Percentiles rank a stretch among this genome's conserved stretches.
phyloP scores from a whole-genome alignment of 2,888 invertebrate species.

The Trichacis sp. region DNA sequence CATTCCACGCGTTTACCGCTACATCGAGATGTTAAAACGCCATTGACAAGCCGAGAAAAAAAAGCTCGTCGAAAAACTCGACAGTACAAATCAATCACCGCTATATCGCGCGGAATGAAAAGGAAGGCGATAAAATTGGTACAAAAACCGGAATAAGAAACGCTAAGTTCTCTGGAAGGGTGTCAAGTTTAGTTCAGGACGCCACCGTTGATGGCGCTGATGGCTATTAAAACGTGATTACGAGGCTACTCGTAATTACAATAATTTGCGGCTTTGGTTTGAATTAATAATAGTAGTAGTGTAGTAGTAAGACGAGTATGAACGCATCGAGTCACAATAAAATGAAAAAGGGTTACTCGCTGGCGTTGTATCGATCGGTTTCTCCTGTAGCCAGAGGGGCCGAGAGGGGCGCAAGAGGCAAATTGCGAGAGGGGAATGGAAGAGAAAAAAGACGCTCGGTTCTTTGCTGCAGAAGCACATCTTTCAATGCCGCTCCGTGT shows the following conservation, averaged over 20 bases:
- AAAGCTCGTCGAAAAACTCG: neutral
- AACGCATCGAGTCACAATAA: slow-evolving; percentile 29
- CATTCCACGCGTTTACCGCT: neutral
- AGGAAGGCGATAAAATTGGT: neutral
- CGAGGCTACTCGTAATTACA: slow-evolving; percentile 35
- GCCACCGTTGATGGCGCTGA: slow-evolving; percentile 37
- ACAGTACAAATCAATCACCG: neutral
- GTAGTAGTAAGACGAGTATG: slow-evolving; percentile 30
- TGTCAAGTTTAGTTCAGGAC: slow-evolving; percentile 30
- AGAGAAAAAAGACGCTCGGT: slow-evolving; percentile 14
- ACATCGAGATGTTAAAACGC: neutral
- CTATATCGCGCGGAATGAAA: neutral
- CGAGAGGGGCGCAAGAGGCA: slow-evolving; percentile 5
- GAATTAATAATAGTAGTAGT: slow-evolving; percentile 31
- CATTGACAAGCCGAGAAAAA: neutral
- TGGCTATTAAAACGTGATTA: slow-evolving; percentile 32
- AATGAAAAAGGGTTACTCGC: slow-evolving; percentile 28
- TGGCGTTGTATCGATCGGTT: slow-evolving; percentile 25
- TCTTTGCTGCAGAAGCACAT: neutral
- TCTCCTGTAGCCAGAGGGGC: slow-evolving; percentile 6
- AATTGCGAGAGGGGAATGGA: slow-evolving; percentile 17
- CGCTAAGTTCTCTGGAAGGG: slow-evolving; percentile 27
- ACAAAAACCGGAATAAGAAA: slow-evolving; percentile 1
- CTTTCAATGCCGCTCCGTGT: slow-evolving; percentile 23
- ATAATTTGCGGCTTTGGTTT: slow-evolving; percentile 37